Evolutionary conservation across 2,113 vertebrate species (phyloP), one percentile per base, ranked within the genome.

Genomic region (Candoia aspera): DNA sequence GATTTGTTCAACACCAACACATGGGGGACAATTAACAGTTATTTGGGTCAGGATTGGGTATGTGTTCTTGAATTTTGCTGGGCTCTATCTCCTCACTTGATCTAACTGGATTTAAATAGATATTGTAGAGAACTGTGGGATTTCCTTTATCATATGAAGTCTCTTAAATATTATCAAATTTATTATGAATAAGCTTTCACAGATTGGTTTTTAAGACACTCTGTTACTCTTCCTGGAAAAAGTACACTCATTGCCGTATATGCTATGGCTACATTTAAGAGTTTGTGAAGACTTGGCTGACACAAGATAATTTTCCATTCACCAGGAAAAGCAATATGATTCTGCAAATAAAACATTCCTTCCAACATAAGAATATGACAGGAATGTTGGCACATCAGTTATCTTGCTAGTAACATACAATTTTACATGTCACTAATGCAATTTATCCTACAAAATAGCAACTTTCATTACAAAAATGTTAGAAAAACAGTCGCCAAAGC

Each of bases 301-400:
- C 54, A 62, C 86, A 89, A 23, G 33, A 13, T 87, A 24, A 60
- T 88, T 89, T 89, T 49, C 59, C 87, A 13, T 64, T 29, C 37
- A 15, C 6, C 6, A 62, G 17, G 17, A 17, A 90, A 79, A 84
- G 93, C 87, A 97, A 97, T 95, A 94, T 13, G 87, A 96, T 79
- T 92, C 93, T 97, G 95, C 83, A 95, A 94, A 93, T 97, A 90
- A 96, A 90, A 96, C 96, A 93, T 92, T 96, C 95, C 93, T 97
- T 97, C 95, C 96, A 96, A 95, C 97, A 93, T 96, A 89, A 86
- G 92, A 94, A 97, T 97, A 97, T 95, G 94, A 96, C 96, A 97
- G 95, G 96, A 98, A 97, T 98, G 95, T 97, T 97, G 96, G 96
- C 97, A 95, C 92, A 95, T 96, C 94, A 95, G 92, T 89, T 57